These are phyloP conservation scores for Oscheius sp. DNA, from an alignment of 2,888 invertebrate genomes.

Conservation along the genomic window DNA sequence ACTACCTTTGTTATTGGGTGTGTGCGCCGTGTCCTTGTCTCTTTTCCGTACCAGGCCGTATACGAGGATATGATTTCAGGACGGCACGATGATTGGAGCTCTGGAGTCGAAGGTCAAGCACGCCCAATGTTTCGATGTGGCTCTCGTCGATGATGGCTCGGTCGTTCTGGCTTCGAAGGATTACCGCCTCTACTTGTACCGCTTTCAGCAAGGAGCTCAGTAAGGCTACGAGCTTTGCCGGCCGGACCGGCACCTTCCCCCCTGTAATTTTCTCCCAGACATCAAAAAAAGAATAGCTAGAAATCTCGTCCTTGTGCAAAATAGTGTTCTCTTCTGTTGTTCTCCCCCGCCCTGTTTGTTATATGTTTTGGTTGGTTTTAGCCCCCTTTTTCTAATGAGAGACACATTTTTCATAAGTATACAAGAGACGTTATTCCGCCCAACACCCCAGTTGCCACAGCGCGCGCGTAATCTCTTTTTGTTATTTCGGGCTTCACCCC, in stretches of 20 bases:
- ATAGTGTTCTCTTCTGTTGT: constrained; percentile 37
- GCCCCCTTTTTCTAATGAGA: constrained; percentile 32
- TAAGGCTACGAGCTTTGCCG: constrained; percentile 22
- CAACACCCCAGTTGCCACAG: neutral
- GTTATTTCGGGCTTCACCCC: constrained; percentile 39
- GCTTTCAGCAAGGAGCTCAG: constrained; percentile 79
- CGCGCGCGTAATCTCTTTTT: constrained; percentile 31
- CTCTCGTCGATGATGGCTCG: constrained; percentile 97
- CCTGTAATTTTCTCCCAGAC: neutral
- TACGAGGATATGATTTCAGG: constrained; percentile 77
- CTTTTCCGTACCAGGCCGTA: neutral
- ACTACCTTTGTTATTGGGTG: constrained; percentile 13
- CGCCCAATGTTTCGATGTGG: constrained; percentile 99
- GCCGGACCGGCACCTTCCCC: constrained; percentile 31
- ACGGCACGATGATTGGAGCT: constrained; percentile 96
- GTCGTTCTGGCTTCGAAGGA: constrained; percentile 99
- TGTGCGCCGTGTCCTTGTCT: neutral
- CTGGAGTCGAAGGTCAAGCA: constrained; percentile 97
- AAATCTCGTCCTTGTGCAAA: neutral
- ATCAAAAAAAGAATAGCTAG: neutral
- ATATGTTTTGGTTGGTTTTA: constrained; percentile 40
- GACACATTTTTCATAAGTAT: neutral
- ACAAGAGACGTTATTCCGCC: constrained; percentile 13
- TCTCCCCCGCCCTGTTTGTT: constrained; percentile 24
- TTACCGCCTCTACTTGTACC: constrained; percentile 97